Conservation (phyloP, 1,140 invertebrate species). For the Hirudo medicinalis region DNA sequence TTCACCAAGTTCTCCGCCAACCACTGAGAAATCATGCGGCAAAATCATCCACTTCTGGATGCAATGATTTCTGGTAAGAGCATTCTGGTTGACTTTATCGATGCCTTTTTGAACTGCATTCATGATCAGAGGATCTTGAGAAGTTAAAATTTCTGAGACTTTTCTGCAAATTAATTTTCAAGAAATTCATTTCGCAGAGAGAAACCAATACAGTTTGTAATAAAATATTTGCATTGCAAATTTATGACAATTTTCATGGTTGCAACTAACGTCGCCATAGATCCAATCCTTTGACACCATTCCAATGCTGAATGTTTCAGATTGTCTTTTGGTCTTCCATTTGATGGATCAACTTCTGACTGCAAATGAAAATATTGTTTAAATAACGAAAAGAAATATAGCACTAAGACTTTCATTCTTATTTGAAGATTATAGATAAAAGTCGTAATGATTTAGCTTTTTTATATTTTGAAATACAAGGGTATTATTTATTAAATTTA, state of each 20-base stretch:
- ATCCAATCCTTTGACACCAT: slow-evolving; percentile 59
- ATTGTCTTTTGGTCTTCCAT: too few relatives aligned
- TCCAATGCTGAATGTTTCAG: slow-evolving; percentile 37
- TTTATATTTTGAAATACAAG: too few relatives aligned
- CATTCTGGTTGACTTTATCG: slow-evolving; percentile 55
- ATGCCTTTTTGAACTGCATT: slow-evolving; percentile 47
- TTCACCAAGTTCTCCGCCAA: slow-evolving; percentile 62
- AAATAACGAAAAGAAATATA: too few relatives aligned
- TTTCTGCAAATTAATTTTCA: slow-evolving; percentile 44
- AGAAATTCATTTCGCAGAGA: slow-evolving; percentile 16
- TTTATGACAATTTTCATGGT: too few relatives aligned
- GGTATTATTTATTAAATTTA: background rate
- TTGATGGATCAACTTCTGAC: slow-evolving; percentile 32
- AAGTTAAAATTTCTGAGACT: slow-evolving; percentile 34
- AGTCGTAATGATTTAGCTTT: too few relatives aligned
- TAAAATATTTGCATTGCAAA: too few relatives aligned
- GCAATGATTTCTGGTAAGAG: slow-evolving; percentile 69
- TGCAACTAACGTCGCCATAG: slow-evolving; percentile 50
- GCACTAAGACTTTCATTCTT: too few relatives aligned
- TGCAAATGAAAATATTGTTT: slow-evolving; percentile 29
- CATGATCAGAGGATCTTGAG: slow-evolving; percentile 29
- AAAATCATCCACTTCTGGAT: slow-evolving; percentile 72
- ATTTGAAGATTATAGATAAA: too few relatives aligned
- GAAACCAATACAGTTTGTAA: too few relatives aligned
- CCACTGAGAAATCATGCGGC: slow-evolving; percentile 66